These are phyloP conservation scores for Glyptemys insculpta DNA, from an alignment of 2,797 vertebrate genomes.

Conservation along the genomic window DNA sequence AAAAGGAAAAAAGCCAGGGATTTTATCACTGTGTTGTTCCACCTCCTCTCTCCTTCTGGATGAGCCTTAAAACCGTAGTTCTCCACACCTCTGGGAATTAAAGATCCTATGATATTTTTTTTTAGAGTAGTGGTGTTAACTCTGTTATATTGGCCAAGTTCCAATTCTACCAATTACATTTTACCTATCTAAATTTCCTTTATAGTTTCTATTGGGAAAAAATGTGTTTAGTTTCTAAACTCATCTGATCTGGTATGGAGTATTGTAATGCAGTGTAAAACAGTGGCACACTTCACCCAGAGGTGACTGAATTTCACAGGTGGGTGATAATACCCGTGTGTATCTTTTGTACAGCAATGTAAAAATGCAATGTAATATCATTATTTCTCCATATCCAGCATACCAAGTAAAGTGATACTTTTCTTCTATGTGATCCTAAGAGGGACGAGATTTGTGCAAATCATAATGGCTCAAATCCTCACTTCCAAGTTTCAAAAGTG, in stretches of 20 bases:
- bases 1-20: slow-evolving; percentile 14
- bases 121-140: slow-evolving; percentile 12
- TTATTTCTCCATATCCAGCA: neutral
- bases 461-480: neutral
- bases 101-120: neutral
- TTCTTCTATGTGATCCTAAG: neutral
- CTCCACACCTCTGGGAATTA: neutral
- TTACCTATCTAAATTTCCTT: slow-evolving; percentile 58
- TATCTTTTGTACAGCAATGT: neutral
- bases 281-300: neutral
- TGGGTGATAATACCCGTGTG: rapidly evolving
- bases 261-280: slow-evolving; percentile 15
- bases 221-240: neutral
- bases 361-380: neutral
- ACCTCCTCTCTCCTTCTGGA: slow-evolving; percentile 12
- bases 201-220: slow-evolving; percentile 46
- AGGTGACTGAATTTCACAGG: neutral
- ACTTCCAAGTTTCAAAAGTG: neutral
- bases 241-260: slow-evolving; percentile 31
- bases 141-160: slow-evolving; percentile 39
- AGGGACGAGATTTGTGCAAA: neutral
- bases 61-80: slow-evolving; percentile 1
- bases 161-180: slow-evolving; percentile 29
- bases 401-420: rapidly evolving
- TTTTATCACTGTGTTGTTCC: neutral